Conservation (phyloP, 2,797 vertebrate species). For the Champsocephalus esox region DNA sequence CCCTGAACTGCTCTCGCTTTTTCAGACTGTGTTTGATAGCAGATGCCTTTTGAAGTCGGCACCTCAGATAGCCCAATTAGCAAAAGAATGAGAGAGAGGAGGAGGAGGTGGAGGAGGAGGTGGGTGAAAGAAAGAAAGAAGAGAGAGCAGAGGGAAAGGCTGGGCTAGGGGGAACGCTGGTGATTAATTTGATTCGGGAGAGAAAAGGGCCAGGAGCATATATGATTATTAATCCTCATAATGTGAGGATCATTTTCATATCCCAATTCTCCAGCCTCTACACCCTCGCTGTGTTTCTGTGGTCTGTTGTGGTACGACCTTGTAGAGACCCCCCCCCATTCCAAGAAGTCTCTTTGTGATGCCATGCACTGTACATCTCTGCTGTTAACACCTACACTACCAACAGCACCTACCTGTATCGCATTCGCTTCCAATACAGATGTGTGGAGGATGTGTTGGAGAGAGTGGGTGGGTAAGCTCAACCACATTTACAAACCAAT, state of each 20-base stretch:
- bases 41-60: constrained; percentile 75
- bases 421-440: constrained; percentile 30
- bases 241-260: constrained; percentile 75
- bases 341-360: constrained; percentile 34
- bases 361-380: constrained; percentile 17
- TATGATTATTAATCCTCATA: constrained; percentile 81
- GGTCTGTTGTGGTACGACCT: constrained; percentile 42
- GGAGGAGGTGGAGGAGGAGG: constrained; percentile 32
- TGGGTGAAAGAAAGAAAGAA: constrained; percentile 43
- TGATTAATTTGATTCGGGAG: constrained; percentile 77
- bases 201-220: constrained; percentile 73
- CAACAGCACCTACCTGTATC: constrained; percentile 18
- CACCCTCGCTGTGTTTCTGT: constrained; percentile 32
- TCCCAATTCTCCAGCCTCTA: constrained; percentile 63
- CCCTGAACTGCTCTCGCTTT: constrained; percentile 44
- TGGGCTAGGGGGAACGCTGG: constrained; percentile 59
- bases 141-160: constrained; percentile 59
- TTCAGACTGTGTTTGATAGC: constrained; percentile 59
- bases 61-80: constrained; percentile 82
- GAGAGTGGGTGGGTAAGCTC: constrained; percentile 61
- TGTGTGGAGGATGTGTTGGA: constrained; percentile 37
- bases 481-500: constrained; percentile 79
- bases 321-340: constrained; percentile 32
- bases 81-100: constrained; percentile 58
- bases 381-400: constrained; percentile 33